phyloP scores from a whole-genome alignment of 1,140 invertebrate species.

The Chironomus striatipennis region DNA sequence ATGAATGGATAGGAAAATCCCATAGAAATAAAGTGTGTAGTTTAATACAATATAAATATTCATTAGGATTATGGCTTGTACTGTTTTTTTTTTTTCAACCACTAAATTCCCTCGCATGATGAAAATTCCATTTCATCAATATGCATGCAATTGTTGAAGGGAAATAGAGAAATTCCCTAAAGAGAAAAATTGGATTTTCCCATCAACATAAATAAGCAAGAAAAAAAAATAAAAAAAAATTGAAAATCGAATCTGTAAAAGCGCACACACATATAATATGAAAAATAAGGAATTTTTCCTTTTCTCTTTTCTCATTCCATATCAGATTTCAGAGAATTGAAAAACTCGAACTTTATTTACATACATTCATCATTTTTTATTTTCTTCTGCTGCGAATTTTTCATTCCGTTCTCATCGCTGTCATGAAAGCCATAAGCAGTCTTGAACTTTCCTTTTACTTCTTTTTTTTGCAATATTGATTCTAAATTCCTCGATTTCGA shows the following conservation, averaged over 20 bases:
- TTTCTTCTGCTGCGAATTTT: not conserved
- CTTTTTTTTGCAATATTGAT: not conserved
- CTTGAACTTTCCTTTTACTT: not conserved
- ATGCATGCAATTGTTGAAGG: not conserved
- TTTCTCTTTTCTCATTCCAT: not conserved
- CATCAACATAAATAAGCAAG: not conserved
- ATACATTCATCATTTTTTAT: not conserved
- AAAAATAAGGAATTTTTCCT: not conserved
- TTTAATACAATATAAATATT: not conserved
- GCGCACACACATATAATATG: no score
- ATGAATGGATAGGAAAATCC: no score
- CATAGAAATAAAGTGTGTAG: no score
- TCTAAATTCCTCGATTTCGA: no score
- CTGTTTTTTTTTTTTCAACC: constrained; percentile 2
- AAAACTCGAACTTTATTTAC: not conserved
- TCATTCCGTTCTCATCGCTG: not conserved
- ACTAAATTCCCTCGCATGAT: not conserved
- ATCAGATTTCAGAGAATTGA: not conserved
- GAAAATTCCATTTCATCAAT: constrained; percentile 5
- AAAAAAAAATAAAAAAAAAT: no score
- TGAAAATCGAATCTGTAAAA: no score
- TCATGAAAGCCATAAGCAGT: not conserved
- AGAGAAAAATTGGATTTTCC: constrained; percentile 5
- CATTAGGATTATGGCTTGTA: not conserved
- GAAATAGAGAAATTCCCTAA: not conserved